Evolutionary conservation across 2,113 vertebrate genomes (phyloP).

Genomic region (Pachyramphus minor): DNA sequence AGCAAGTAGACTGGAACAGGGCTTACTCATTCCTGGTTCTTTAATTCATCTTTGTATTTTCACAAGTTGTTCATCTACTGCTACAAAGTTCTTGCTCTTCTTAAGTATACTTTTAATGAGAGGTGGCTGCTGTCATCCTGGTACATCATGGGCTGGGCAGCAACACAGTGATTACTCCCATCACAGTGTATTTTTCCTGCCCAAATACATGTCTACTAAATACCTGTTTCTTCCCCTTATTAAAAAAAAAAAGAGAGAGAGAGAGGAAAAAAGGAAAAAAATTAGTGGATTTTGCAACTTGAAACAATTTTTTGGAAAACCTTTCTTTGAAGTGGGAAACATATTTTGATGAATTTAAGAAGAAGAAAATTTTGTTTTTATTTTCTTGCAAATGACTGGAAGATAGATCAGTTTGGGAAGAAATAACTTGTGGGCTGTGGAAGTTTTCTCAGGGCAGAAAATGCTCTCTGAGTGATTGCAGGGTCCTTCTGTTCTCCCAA

Average conservation of each 20-base stretch:
- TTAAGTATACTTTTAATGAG: neutral
- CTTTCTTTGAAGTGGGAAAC: neutral
- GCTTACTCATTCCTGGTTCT: neutral
- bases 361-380: neutral
- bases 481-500: neutral
- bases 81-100: neutral
- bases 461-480: neutral
- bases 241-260: neutral
- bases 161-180: neutral
- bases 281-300: neutral
- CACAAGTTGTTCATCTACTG: neutral
- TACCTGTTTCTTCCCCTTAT: neutral
- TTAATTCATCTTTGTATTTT: neutral
- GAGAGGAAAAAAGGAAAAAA: rapidly evolving
- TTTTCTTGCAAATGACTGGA: neutral
- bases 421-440: neutral
- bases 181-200: neutral
- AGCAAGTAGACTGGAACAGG: neutral
- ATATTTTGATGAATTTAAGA: neutral
- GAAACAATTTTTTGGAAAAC: neutral
- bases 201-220: neutral
- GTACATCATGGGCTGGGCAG: neutral
- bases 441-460: neutral
- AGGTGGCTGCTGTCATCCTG: neutral
- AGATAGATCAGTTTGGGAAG: neutral